Base-by-base conservation (phyloP, 2,888 invertebrate genomes). In the Acleris sparsana region DNA sequence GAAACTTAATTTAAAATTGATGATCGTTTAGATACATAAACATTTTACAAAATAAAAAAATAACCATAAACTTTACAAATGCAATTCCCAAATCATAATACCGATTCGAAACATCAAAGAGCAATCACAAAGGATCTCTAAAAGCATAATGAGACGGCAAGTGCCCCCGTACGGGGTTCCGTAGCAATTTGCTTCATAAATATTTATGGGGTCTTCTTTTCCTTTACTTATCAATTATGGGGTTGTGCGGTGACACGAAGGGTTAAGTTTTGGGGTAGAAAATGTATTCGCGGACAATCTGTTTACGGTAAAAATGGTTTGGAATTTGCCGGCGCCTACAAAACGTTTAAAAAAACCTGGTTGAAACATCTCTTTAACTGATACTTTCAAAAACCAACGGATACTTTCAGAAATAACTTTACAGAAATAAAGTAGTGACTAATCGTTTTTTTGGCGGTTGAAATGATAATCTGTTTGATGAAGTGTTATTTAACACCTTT, bases 191-290 rank as follows among this genome's bases (percentile, higher is more conserved):
- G 71, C 76, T 88, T 92, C 91, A 92, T 92, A 92, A 90, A 92
- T 92, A 92, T 92, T 90, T 91, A 92, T 91, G 83, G 86, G 87
- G 86, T 87, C 87, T 91, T 92, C 90, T 92, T 92, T 92, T 92
- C 89, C 92, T 92, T 90, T 90, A 90, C 92, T 93, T 93, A 92
- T 90, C 93, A 93, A 93, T 93, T 93, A 93, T 86, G 86, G 87
- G 89, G 86, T 84, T 88, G 88, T 92, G 91, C 80, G 84, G 86
- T 87, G 88, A 84, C 82, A 80, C 78, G 82, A 83, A 73, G 75
- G 72, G 83, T 80, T 80, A 56, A 56, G 61, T 57, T 66, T 65
- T 44, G 66, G 66, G 66, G 46, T 11, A 25, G 44, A 52, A 51
- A 56, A 52, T 49, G 51, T 64, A 61, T 65, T 65, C 48, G 39